Evolutionary conservation across 2,888 invertebrate species (phyloP).

Genomic region (Euplagia quadripunctaria): DNA sequence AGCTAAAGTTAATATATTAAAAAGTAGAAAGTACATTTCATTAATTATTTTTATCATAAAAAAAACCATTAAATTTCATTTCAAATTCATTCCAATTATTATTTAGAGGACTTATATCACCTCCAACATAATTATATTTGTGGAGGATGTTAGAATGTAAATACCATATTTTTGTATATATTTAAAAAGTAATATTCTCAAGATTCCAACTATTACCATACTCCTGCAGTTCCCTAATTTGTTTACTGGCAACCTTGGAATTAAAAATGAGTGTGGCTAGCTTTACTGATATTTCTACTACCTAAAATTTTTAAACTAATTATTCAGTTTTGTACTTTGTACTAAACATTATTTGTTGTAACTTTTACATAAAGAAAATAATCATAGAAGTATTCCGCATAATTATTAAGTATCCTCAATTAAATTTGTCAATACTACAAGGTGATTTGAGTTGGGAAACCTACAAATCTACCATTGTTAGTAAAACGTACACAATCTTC

Average conservation of each 20-base stretch:
- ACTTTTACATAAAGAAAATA: not conserved
- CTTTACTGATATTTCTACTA: not conserved
- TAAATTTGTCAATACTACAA: not conserved
- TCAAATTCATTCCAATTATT: not conserved
- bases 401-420: not conserved
- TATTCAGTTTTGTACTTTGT: not conserved
- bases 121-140: not conserved
- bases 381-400: not conserved
- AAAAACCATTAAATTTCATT: not conserved
- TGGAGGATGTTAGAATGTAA: not conserved
- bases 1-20: not conserved
- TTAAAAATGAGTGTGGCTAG: not conserved
- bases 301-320: not conserved
- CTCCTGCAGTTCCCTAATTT: not conserved
- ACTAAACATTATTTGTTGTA: not conserved
- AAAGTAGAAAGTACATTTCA: not conserved
- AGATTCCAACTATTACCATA: not conserved
- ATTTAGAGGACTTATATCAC: no score
- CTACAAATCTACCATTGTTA: conserved; percentile 9
- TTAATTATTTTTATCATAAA: not conserved
- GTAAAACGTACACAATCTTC: not conserved
- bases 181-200: not conserved
- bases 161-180: not conserved
- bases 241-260: not conserved
- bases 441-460: not conserved